Percentiles rank a stretch among this genome's conserved stretches.
Evolutionary conservation across 1,140 invertebrate genomes (phyloP).

Genomic region (Drosophila azteca): DNA sequence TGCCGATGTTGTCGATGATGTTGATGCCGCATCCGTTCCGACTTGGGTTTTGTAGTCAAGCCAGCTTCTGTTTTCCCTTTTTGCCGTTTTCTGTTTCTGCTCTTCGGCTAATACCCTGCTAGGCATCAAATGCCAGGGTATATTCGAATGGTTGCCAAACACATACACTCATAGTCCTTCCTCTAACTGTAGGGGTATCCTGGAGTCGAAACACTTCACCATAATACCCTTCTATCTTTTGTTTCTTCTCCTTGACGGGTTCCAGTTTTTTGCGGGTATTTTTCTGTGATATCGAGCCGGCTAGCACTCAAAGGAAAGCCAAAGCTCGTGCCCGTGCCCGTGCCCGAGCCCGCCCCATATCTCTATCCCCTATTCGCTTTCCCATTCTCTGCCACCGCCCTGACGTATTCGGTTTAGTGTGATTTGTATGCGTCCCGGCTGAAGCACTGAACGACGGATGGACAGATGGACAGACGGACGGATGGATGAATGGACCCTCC

Average conservation of each 20-base stretch:
- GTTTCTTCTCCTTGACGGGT: slow-evolving; percentile 25
- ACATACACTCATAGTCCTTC: too few relatives aligned
- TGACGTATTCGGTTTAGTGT: slow-evolving; percentile 78
- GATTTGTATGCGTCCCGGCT: slow-evolving; percentile 59
- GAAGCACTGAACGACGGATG: too few relatives aligned
- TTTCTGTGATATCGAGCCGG: slow-evolving; percentile 55
- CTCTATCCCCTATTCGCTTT: slow-evolving; percentile 11
- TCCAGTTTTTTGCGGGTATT: slow-evolving; percentile 69
- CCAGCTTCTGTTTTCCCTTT: slow-evolving; percentile 68
- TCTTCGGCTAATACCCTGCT: too few relatives aligned
- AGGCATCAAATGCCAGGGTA: too few relatives aligned
- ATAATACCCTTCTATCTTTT: slow-evolving; percentile 1
- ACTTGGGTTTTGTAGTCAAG: slow-evolving; percentile 74
- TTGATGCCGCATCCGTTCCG: slow-evolving; percentile 65
- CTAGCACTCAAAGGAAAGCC: slow-evolving; percentile 73
- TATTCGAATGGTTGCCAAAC: too few relatives aligned
- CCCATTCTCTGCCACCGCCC: slow-evolving; percentile 54
- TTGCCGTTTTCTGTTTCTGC: slow-evolving; percentile 22
- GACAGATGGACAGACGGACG: too few relatives aligned
- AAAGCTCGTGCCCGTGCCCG: slow-evolving; percentile 27
- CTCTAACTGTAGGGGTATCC: too few relatives aligned
- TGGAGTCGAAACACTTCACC: too few relatives aligned
- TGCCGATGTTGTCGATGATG: slow-evolving; percentile 31
- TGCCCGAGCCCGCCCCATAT: not conserved
- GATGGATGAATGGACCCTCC: slow-evolving; percentile 2